These are phyloP conservation scores for Atta texana DNA, from an alignment of 1,140 invertebrate species.

Conservation along the genomic window DNA sequence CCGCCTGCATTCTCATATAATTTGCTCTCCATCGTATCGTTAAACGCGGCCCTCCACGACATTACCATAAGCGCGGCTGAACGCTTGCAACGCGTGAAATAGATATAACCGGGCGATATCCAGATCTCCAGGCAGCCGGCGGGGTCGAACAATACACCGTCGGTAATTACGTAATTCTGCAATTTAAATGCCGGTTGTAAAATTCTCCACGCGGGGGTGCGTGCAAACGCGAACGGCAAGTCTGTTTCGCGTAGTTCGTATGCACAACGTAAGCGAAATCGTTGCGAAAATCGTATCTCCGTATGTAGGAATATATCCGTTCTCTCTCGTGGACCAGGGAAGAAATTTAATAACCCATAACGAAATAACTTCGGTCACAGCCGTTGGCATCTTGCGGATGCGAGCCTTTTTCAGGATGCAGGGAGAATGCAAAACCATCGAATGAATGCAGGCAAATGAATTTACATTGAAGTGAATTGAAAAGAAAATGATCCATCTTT, in stretches of 20 bases:
- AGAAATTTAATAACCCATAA: constrained; percentile 81
- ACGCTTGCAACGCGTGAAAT: constrained; percentile 75
- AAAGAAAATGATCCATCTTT: background rate
- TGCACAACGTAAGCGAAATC: constrained; percentile 63
- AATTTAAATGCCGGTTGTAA: constrained; percentile 77
- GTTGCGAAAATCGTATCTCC: constrained; percentile 27
- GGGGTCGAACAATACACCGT: constrained; percentile 80
- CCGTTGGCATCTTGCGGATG: constrained; percentile 25
- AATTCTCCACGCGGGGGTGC: constrained; percentile 52
- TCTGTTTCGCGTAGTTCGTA: constrained; percentile 30
- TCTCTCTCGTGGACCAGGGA: background rate
- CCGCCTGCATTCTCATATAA: constrained; percentile 21
- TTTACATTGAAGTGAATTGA: background rate
- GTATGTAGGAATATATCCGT: background rate
- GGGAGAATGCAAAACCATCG: background rate
- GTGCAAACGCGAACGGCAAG: background rate
- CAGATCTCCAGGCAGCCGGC: background rate
- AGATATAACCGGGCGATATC: constrained; percentile 81
- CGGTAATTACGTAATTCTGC: constrained; percentile 81
- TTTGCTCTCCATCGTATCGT: constrained; percentile 45
- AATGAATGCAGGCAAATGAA: background rate
- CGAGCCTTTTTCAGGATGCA: background rate
- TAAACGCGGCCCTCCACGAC: constrained; percentile 19
- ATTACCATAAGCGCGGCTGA: constrained; percentile 70
- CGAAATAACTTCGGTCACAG: constrained; percentile 48